Conservation (phyloP, 1,140 invertebrate genomes). For the Acromyrmex charruanus region DNA sequence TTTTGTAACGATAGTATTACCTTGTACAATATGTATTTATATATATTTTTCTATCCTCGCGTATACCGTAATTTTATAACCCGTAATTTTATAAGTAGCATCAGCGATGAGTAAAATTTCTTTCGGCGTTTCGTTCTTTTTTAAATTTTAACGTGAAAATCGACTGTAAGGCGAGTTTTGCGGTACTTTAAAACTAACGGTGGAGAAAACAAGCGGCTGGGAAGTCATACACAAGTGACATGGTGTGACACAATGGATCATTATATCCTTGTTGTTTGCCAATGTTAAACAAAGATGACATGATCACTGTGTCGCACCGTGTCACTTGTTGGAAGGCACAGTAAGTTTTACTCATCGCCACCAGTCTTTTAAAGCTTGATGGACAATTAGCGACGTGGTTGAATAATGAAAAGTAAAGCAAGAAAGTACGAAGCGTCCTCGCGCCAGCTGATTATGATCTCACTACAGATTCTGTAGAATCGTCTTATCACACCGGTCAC, state of each 20-base stretch:
- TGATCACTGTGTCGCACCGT: no score
- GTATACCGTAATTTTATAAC: background rate
- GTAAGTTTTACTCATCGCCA: constrained; percentile 35
- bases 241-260: no score
- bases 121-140: background rate
- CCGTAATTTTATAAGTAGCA: background rate
- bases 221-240: no score
- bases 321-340: no score
- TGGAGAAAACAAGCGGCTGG: background rate
- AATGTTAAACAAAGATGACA: no score
- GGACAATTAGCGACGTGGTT: background rate
- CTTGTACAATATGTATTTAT: constrained; percentile 28
- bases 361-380: background rate
- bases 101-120: constrained; percentile 19
- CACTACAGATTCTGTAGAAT: constrained; percentile 1
- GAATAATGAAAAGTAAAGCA: background rate
- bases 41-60: constrained; percentile 29
- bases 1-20: constrained; percentile 47
- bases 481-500: background rate
- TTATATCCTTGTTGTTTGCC: no score
- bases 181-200: background rate
- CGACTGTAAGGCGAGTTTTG: background rate
- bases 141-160: background rate
- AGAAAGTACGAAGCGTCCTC: background rate
- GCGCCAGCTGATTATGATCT: constrained; percentile 18